Conservation (phyloP, 2,888 invertebrate species). For the Hemistola chrysoprasaria region DNA sequence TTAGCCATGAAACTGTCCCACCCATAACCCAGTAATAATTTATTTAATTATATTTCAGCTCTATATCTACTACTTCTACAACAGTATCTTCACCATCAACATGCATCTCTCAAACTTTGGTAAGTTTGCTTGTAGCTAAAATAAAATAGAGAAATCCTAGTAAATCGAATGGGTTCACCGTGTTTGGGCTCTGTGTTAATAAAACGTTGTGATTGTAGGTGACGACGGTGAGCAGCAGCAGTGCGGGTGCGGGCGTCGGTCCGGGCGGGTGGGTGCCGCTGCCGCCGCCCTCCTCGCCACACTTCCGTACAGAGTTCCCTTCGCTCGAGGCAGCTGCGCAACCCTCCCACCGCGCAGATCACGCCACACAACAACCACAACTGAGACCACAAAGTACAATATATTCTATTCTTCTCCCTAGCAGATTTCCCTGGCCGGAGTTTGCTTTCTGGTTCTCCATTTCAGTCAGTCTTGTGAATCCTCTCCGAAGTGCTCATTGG, state of each 20-base stretch:
- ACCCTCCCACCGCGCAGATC: constrained; percentile 81
- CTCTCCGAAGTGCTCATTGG: no score
- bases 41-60: constrained; percentile 51
- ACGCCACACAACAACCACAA: constrained; percentile 63
- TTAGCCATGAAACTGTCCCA: no score
- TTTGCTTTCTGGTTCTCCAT: no score
- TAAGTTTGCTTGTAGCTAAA: constrained; percentile 70
- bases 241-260: constrained; percentile 75
- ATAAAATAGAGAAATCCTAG: no score
- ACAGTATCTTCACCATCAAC: constrained; percentile 71
- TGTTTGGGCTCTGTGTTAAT: no score
- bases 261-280: constrained; percentile 76
- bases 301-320: constrained; percentile 98
- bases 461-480: no score
- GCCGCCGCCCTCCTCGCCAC: constrained; percentile 89
- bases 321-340: constrained; percentile 87
- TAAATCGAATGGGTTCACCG: no score
- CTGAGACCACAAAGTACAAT: constrained; percentile 80
- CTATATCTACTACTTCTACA: constrained; percentile 68
- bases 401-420: no score
- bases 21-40: no score
- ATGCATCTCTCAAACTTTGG: constrained; percentile 75
- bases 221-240: constrained; percentile 83
- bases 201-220: no score
- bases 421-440: no score